Conservation (phyloP, 2,888 invertebrate genomes). For the Netelia fuscicornis region DNA sequence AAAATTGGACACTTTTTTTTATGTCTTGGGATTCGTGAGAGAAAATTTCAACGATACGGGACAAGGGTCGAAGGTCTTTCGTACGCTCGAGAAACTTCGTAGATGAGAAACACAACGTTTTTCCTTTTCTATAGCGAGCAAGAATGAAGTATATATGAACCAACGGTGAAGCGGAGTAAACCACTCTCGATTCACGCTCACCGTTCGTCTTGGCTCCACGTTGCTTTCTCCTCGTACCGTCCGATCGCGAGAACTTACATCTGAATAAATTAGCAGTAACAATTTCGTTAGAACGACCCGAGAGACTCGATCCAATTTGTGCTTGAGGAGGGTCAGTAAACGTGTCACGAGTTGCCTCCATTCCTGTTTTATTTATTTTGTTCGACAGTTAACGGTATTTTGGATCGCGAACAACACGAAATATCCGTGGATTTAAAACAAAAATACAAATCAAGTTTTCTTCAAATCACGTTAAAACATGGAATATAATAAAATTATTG, state of each 20-base stretch:
- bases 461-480: too few relatives aligned
- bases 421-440: background rate
- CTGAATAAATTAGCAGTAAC: conserved; percentile 79
- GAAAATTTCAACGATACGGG: background rate
- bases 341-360: conserved; percentile 55
- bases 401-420: conserved; percentile 5
- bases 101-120: background rate
- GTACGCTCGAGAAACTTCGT: background rate
- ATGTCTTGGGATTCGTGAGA: conserved; percentile 2
- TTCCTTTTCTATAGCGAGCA: too few relatives aligned
- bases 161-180: conserved; percentile 13
- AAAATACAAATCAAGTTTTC: too few relatives aligned
- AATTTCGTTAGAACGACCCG: conserved; percentile 73
- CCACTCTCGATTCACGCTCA: conserved; percentile 46
- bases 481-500: too few relatives aligned
- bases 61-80: background rate
- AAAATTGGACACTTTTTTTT: background rate
- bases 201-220: conserved; percentile 27
- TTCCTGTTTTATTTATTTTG: conserved; percentile 41
- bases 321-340: conserved; percentile 73
- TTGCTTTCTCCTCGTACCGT: conserved; percentile 7
- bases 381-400: too few relatives aligned
- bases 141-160: too few relatives aligned
- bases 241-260: conserved; percentile 66
- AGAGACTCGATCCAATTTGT: conserved; percentile 75